phyloP scores from a whole-genome alignment of 2,888 invertebrate species.

The Trachelus troglodyta region DNA sequence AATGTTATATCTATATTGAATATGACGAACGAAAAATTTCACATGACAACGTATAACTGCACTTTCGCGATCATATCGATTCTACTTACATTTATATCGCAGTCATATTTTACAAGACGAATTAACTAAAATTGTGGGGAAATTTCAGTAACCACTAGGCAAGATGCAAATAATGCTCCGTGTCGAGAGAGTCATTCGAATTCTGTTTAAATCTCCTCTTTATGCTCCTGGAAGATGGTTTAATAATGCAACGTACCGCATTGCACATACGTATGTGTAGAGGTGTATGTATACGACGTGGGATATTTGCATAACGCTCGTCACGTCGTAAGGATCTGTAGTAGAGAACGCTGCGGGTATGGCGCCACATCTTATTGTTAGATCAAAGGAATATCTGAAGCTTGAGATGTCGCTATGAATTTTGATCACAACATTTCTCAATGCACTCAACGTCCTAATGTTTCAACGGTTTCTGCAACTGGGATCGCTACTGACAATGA shows the following conservation, averaged over 20 bases:
- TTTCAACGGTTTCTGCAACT: no score
- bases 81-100: not conserved
- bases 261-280: not conserved
- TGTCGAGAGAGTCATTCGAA: not conserved
- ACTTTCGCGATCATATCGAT: not conserved
- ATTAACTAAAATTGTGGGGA: not conserved
- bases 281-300: not conserved
- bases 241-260: slow-evolving; percentile 4
- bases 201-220: not conserved
- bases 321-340: slow-evolving; percentile 1
- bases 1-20: not conserved
- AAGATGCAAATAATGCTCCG: not conserved
- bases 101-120: not conserved
- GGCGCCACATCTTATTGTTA: not conserved
- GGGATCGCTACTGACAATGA: no score
- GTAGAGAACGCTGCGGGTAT: not conserved
- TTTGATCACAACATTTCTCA: not conserved
- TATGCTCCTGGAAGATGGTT: not conserved
- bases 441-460: not conserved
- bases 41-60: not conserved
- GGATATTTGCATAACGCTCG: slow-evolving; percentile 5
- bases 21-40: not conserved
- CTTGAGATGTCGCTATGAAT: not conserved
- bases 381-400: not conserved
- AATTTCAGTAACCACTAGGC: not conserved